Percentiles rank a stretch among this genome's conserved stretches.
These are phyloP conservation scores for Zaprionus lineosus DNA, from an alignment of 2,888 invertebrate species.

Conservation along the genomic window DNA sequence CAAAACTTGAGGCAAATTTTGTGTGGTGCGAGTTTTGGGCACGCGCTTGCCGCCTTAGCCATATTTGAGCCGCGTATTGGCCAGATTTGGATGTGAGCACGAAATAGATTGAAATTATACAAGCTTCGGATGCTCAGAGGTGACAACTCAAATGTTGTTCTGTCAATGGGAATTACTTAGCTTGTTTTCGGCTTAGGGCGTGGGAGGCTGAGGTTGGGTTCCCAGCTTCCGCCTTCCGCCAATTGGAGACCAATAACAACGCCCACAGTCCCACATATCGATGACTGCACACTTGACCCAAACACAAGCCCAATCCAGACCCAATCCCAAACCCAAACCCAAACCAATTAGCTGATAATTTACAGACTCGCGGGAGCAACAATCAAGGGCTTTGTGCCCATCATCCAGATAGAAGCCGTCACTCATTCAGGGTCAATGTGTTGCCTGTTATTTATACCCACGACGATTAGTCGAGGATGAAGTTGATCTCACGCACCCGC, in stretches of 20 bases:
- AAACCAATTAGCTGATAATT: conserved; percentile 51
- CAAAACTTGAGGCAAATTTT: conserved; percentile 63
- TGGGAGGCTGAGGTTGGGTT: conserved; percentile 10
- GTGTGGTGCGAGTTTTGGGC: conserved; percentile 43
- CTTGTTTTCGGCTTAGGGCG: conserved; percentile 27
- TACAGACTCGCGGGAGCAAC: conserved; percentile 53
- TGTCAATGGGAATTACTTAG: conserved; percentile 60
- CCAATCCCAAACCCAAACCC: no score
- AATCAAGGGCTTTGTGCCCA: conserved; percentile 57
- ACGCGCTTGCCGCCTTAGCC: conserved; percentile 62
- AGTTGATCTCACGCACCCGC: no score
- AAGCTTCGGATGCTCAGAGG: conserved; percentile 48
- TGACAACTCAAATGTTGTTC: conserved; percentile 63
- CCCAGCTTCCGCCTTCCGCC: conserved; percentile 51
- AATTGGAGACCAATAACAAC: conserved; percentile 17
- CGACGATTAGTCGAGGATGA: no score
- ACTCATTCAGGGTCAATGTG: conserved; percentile 68
- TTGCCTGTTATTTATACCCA: conserved; percentile 52
- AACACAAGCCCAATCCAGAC: no score
- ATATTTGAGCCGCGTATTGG: conserved; percentile 33
- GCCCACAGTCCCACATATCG: conserved; percentile 5
- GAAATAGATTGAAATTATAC: conserved; percentile 54
- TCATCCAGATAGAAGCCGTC: conserved; percentile 16
- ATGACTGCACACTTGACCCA: not conserved
- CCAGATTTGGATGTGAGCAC: conserved; percentile 51